These are phyloP conservation scores for Nestor notabilis DNA, from an alignment of 2,113 vertebrate genomes.

Conservation along the genomic window DNA sequence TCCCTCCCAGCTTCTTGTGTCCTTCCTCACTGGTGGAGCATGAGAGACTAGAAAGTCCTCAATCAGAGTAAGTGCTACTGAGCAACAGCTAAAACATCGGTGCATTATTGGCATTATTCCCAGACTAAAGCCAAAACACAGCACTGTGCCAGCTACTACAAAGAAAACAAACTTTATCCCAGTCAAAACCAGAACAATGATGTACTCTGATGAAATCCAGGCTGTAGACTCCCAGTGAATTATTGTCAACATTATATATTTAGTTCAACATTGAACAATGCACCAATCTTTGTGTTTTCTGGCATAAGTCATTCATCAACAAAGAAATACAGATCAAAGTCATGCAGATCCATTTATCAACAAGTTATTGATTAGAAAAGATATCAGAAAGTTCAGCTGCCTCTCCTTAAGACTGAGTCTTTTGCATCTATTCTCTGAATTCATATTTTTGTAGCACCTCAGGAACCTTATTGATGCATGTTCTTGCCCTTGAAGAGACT, in stretches of 20 bases:
- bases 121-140: background rate
- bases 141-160: background rate
- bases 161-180: background rate
- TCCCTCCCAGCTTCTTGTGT: background rate
- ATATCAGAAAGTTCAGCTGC: background rate
- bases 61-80: background rate
- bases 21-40: background rate
- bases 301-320: background rate
- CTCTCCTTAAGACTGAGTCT: background rate
- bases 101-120: background rate
- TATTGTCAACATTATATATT: background rate
- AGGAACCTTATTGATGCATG: rapidly evolving
- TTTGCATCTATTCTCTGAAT: background rate
- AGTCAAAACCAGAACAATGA: background rate
- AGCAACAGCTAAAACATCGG: background rate
- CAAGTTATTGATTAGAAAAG: background rate
- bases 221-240: background rate
- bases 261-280: background rate
- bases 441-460: background rate
- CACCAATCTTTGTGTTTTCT: background rate
- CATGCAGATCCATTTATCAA: background rate
- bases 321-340: background rate
- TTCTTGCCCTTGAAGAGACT: background rate
- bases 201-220: slow-evolving; percentile 5
- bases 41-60: background rate